Conservation (phyloP, 1,140 invertebrate genomes). For the Eufriesea mexicana region DNA sequence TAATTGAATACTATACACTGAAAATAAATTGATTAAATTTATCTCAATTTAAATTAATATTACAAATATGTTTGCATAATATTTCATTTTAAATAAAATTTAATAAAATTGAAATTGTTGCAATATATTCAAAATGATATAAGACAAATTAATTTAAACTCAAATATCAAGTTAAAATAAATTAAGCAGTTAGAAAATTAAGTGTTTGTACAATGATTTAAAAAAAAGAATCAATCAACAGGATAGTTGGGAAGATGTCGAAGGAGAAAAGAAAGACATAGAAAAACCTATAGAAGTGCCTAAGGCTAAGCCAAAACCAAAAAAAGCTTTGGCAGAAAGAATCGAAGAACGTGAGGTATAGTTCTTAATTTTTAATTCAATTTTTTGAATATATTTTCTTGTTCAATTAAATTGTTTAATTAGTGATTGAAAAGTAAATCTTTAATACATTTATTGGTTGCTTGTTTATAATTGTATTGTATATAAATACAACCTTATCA, state of each 20-base stretch:
- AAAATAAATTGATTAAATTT: background rate
- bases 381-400: background rate
- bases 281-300: conserved; percentile 82
- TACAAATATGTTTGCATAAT: background rate
- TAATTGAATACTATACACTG: background rate
- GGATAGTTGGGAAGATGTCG: conserved; percentile 93
- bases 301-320: conserved; percentile 85
- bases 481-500: background rate
- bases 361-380: too few relatives aligned
- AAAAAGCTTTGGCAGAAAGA: conserved; percentile 88
- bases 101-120: background rate
- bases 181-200: background rate
- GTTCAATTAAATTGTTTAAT: background rate
- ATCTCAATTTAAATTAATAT: background rate
- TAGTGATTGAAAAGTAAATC: too few relatives aligned
- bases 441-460: too few relatives aligned
- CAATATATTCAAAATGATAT: background rate
- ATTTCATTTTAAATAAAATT: background rate
- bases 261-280: conserved; percentile 87
- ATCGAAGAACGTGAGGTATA: conserved; percentile 90
- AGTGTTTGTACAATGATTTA: background rate
- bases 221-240: conserved; percentile 75
- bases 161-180: background rate
- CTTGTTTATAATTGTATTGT: too few relatives aligned
- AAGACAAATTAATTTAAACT: background rate